Percentiles rank a stretch among this genome's conserved stretches.
Conservation (phyloP, 2,888 invertebrate genomes). For the Ferrisia virgata region DNA sequence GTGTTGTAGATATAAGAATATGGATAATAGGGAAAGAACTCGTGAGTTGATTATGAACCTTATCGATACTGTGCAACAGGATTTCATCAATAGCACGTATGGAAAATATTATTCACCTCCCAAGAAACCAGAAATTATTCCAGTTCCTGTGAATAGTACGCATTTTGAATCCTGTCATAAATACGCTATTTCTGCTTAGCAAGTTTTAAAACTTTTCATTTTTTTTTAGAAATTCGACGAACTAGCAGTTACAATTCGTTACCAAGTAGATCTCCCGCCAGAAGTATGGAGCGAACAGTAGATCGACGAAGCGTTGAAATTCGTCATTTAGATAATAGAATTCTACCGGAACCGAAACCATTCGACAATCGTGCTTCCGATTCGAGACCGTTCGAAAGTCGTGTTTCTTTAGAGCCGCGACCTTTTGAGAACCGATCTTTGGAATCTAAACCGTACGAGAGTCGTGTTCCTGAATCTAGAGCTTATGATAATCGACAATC, state of each 20-base stretch:
- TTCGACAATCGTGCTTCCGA: not conserved
- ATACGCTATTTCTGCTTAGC: not conserved
- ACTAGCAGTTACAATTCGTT: not conserved
- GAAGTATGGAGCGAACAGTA: not conserved
- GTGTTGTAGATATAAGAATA: not conserved
- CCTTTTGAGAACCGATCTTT: not conserved
- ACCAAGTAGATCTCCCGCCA: not conserved
- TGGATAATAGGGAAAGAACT: not conserved
- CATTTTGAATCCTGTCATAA: conserved; percentile 8
- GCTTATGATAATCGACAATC: too few species aligned
- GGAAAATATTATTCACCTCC: conserved; percentile 24
- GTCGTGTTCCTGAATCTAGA: not conserved
- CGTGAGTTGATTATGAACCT: conserved; percentile 66
- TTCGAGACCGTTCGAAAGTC: not conserved
- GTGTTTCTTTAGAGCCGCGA: not conserved
- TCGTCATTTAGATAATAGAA: not conserved
- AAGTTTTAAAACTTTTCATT: not conserved
- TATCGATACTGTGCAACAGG: conserved; percentile 70
- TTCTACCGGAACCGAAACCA: not conserved
- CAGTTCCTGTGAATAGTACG: not conserved
- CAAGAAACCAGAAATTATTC: conserved; percentile 27
- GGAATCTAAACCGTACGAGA: not conserved
- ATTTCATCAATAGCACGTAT: conserved; percentile 48
- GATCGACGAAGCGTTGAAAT: not conserved
- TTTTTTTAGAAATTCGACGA: not conserved